Evolutionary conservation across 2,888 invertebrate genomes (phyloP), one percentile per base, ranked within the genome.

Genomic region (Terebella lapidaria): DNA sequence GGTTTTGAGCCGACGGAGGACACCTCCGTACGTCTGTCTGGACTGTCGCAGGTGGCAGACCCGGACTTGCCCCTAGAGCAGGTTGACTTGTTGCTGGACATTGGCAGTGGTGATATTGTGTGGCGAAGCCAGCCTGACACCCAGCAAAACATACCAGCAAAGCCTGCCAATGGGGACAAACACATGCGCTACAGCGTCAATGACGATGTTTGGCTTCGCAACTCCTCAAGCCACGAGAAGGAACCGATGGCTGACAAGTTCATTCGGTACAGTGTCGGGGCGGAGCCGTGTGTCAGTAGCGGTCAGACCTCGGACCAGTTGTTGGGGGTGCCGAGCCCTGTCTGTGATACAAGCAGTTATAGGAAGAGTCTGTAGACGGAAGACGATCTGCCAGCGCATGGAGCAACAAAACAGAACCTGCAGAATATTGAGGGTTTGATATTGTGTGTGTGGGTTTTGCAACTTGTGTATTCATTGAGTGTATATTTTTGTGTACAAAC

Each of bases 311-410:
- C 15, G 22, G 15, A 15, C 5, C 15, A n/a, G 49, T 22, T 20
- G 49, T 28, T 53, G 15, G 27, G 10, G 10, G 15, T 53, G 10
- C 53, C 53, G 15, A 15, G 10, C 28, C n/a, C n/a, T n/a, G 27
- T 28, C 53, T 53, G 53, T 53, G 53, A 53, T 53, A 53, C 15
- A 4, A 22, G 5, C 28, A 28, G 10, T 28, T 53, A 53, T 28
- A 53, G 53, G 29, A 53, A 53, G 53, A 53, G 53, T 53, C 22
- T 53, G 53, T 53, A 28, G 28, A 49, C 49, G n/a, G 42, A n/a
- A n/a, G n/a, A n/a, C n/a, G n/a, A n/a, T n/a, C n/a, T n/a, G n/a
- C n/a, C n/a, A n/a, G n/a, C n/a, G n/a, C n/a, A n/a, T n/a, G n/a
- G n/a, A n/a, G n/a, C n/a, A n/a, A n/a, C n/a, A n/a, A n/a, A n/a